Conservation (phyloP, 2,888 invertebrate species). For the Villa cingulata region DNA sequence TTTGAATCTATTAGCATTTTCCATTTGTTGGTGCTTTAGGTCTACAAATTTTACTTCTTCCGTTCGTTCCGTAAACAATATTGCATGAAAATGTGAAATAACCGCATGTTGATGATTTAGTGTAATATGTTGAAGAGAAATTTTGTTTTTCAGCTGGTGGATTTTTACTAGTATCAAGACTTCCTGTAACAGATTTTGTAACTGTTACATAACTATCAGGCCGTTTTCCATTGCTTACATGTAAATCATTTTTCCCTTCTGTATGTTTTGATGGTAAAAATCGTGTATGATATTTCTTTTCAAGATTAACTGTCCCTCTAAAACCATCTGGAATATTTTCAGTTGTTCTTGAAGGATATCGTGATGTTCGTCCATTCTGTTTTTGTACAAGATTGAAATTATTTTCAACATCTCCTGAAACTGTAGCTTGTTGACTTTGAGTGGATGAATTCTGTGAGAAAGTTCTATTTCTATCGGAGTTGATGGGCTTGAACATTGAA, state of each 20-base stretch:
- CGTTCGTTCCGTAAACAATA: conserved; percentile 61
- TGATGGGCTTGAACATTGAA: too few species aligned
- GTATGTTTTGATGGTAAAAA: conserved; percentile 23
- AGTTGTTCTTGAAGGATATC: conserved; percentile 20
- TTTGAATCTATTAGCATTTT: conserved; percentile 38
- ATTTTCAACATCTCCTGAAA: conserved; percentile 20
- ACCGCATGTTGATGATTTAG: conserved; percentile 75
- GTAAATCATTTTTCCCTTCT: conserved; percentile 8
- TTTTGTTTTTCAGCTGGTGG: conserved; percentile 51
- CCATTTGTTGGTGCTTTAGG: conserved; percentile 66
- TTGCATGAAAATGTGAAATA: conserved; percentile 78
- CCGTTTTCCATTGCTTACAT: conserved; percentile 35
- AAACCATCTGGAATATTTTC: conserved; percentile 33
- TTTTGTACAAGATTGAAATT: conserved; percentile 29
- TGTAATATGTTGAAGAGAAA: conserved; percentile 66
- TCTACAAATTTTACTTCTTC: conserved; percentile 65
- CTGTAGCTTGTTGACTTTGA: conserved; percentile 27
- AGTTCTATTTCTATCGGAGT: conserved; percentile 16
- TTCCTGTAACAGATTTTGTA: conserved; percentile 66
- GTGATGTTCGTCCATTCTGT: conserved; percentile 27
- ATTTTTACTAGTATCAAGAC: conserved; percentile 46
- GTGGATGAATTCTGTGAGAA: conserved; percentile 26
- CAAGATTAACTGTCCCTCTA: conserved; percentile 33
- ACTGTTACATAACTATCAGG: conserved; percentile 60
- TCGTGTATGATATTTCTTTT: conserved; percentile 34